A percentile compares a stretch with the other conserved stretches of the same genome.
Evolutionary conservation across 2,797 vertebrate species (phyloP).

Genomic region (Lates japonicus): DNA sequence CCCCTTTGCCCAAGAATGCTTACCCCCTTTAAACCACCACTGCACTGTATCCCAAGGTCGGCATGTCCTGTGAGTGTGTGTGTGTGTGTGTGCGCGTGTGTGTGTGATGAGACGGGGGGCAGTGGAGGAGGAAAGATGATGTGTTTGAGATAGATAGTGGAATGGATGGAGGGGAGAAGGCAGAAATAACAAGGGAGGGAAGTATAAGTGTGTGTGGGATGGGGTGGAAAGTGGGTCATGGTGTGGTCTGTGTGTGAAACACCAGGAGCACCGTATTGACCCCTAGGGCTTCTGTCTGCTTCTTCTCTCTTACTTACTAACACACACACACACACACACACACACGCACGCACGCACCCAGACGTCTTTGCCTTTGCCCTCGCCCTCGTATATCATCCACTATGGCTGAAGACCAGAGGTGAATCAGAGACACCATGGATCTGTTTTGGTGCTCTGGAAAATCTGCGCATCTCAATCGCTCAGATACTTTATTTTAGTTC

Average conservation of each 20-base stretch:
- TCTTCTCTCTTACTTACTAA: conserved; percentile 41
- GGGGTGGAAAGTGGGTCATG: conserved; percentile 80
- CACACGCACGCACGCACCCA: conserved; percentile 32
- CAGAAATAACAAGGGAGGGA: conserved; percentile 68
- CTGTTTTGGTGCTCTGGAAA: conserved; percentile 46
- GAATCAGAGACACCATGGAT: conserved; percentile 42
- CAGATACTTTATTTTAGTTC: conserved; percentile 31
- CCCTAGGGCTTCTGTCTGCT: conserved; percentile 75
- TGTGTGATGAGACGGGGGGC: conserved; percentile 38
- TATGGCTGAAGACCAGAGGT: conserved; percentile 40
- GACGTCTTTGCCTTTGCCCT: conserved; percentile 45
- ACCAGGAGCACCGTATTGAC: conserved; percentile 76
- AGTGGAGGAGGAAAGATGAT: conserved; percentile 40
- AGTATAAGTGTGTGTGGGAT: conserved; percentile 51
- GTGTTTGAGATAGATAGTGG: conserved; percentile 65
- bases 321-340: conserved; percentile 4
- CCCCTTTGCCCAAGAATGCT: conserved; percentile 66
- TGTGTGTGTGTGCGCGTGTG: conserved; percentile 29
- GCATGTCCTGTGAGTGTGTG: conserved; percentile 59
- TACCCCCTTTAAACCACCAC: conserved; percentile 61
- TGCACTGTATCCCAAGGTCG: conserved; percentile 80
- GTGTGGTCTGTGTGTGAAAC: conserved; percentile 74
- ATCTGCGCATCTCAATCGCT: conserved; percentile 38
- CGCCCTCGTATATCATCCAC: conserved; percentile 65
- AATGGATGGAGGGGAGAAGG: conserved; percentile 68